A percentile compares a stretch with the other conserved stretches of the same genome.
phyloP scores from a whole-genome alignment of 2,888 invertebrate genomes.

The Gymnosoma rotundatum region DNA sequence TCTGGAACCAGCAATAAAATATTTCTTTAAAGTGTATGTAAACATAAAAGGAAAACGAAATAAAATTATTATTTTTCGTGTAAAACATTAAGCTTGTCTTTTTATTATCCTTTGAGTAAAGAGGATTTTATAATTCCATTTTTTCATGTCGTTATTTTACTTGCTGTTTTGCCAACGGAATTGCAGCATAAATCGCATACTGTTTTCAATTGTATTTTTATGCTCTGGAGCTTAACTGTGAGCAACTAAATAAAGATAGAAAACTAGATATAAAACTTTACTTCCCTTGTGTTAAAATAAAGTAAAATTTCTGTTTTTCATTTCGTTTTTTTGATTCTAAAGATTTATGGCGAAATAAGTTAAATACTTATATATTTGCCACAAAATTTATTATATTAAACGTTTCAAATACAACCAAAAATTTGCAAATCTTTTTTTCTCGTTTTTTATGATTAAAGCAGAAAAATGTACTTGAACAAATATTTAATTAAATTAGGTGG shows the following conservation, averaged over 20 bases:
- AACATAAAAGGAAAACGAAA: not conserved
- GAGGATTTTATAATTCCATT: not conserved
- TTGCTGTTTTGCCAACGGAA: constrained; percentile 41
- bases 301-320: not conserved
- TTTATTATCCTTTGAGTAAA: not conserved
- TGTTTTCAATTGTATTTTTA: constrained; percentile 26
- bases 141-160: not conserved
- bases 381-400: constrained; percentile 6
- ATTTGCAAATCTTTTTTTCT: not conserved
- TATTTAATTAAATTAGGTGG: constrained; percentile 23
- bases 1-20: too few relatives aligned
- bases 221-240: constrained; percentile 8
- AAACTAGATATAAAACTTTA: constrained; percentile 33
- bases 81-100: not conserved
- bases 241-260: not conserved
- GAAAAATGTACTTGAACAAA: not conserved
- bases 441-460: not conserved
- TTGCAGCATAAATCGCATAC: constrained; percentile 52
- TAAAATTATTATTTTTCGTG: too few relatives aligned
- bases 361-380: constrained; percentile 10
- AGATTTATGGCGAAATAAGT: constrained; percentile 25
- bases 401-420: not conserved
- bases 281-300: constrained; percentile 13
- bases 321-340: not conserved
- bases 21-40: not conserved